Evolutionary conservation across 2,888 invertebrate genomes (phyloP), one percentile per base, ranked within the genome.

Genomic region (Cryptosula pallasiana): DNA sequence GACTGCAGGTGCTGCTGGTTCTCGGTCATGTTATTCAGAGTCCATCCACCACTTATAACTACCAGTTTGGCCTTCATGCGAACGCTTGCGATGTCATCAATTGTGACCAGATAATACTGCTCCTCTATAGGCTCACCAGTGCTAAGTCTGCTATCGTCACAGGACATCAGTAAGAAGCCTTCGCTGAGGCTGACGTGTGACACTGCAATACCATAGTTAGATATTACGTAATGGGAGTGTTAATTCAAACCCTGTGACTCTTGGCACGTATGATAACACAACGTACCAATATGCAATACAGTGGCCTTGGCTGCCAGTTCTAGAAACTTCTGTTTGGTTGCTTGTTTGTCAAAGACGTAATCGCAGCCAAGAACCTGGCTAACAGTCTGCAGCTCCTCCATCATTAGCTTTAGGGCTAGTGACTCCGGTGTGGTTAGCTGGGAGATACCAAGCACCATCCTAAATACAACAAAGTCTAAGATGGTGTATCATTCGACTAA

Each of bases 251-350:
- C n/a, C n/a, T n/a, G n/a, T n/a, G n/a, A n/a, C n/a, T n/a, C n/a
- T n/a, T n/a, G n/a, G n/a, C n/a, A n/a, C n/a, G n/a, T n/a, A n/a
- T n/a, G n/a, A n/a, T n/a, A n/a, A n/a, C n/a, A n/a, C n/a, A n/a
- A 25, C 71, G 71, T 71, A 83, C 83, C 81, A 71, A 83, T 80
- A 73, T 83, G 83, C 20, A 83, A 71, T 27, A 83, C 76, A 35
- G 82, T 76, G 2, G 82, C 80, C 23, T 75, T 69, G 5, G 75
- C 75, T 3, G 81, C 73, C 35, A 80, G 78, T 35, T 76, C 69
- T 63, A 83, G 73, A 73, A 83, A 80, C 25, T 73, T 71, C 5
- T 78, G 76, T 71, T 80, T 82, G 13, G 80, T 82, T 0, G 82
- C 81, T 2, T 78, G 76, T 5, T 75, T 74, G 1, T 79, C 79